Evolutionary conservation across 2,113 vertebrate species (phyloP), one percentile per base, ranked within the genome.

Genomic region (Psophia crepitans): DNA sequence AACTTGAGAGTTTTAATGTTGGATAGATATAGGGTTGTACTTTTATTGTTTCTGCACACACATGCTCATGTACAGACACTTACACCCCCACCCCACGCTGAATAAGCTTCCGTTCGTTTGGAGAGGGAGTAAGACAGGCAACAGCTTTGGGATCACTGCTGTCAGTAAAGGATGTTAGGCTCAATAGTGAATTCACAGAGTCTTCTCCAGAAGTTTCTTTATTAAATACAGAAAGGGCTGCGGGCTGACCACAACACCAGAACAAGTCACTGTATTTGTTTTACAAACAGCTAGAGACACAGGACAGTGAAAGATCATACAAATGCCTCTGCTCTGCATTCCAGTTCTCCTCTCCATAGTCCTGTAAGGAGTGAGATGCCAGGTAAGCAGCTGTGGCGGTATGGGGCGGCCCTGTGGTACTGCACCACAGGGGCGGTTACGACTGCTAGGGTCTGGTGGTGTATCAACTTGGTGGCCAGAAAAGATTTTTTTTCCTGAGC

Each of bases 181-280:
- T 93, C 63, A 56, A 9, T 14, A 95, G 57, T 95, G 61, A 97
- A 97, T 46, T 78, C 94, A 95, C 84, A 97, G 93, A 92, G 74
- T 94, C 90, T 97, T 95, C 95, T 97, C 44, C 96, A 91, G 65
- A 96, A 95, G 79, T 93, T 96, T 90, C 77, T 97, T 97, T 97
- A 97, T 97, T 97, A 95, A 96, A 89, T 84, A 96, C 74, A 96
- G 65, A 77, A 77, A 79, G 81, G 61, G 73, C 90, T 96, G 94
- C 69, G 93, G 89, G 54, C 91, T 94, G 91, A 90, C 90, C 71
- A 68, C 82, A 95, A 88, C 73, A 82, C 90, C 89, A 69, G 69
- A 93, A 87, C 69, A 89, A 91, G 65, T 82, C 48, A 69, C 84
- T 61, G 74, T 14, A 77, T 69, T 90, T 81, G 69, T 83, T 86